These are phyloP conservation scores for Hydropotes inermis DNA, from an alignment of 2,113 vertebrate genomes.

Conservation along the genomic window DNA sequence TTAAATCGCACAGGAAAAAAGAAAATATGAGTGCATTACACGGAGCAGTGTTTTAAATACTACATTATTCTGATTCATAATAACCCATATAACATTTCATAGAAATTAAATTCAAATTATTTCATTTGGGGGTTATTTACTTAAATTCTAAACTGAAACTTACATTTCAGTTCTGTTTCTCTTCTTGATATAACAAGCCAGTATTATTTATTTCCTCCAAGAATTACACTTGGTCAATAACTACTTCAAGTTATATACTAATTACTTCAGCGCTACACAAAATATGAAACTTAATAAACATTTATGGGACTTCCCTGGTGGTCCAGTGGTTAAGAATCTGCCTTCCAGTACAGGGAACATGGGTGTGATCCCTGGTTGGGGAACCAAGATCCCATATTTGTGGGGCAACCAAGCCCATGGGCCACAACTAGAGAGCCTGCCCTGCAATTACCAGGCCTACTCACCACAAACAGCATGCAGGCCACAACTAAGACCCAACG, in stretches of 20 bases:
- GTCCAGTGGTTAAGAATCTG: neutral
- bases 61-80: neutral
- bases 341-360: neutral
- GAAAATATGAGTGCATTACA: neutral
- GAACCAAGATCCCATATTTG: neutral
- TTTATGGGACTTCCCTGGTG: neutral
- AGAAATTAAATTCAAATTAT: conserved; percentile 32
- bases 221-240: conserved; percentile 16
- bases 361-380: neutral
- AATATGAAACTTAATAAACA: conserved; percentile 13
- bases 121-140: conserved; percentile 10
- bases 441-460: neutral
- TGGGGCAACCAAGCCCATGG: neutral
- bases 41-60: neutral
- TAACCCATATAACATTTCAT: neutral
- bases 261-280: neutral
- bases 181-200: neutral
- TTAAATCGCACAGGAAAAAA: conserved; percentile 30
- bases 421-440: neutral
- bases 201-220: neutral
- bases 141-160: conserved; percentile 20
- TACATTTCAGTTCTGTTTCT: conserved; percentile 36
- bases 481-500: neutral
- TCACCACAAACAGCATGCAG: neutral
- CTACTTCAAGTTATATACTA: conserved; percentile 17